phyloP scores from a whole-genome alignment of 2,113 vertebrate genomes.

The Corythoichthys haematopterus region DNA sequence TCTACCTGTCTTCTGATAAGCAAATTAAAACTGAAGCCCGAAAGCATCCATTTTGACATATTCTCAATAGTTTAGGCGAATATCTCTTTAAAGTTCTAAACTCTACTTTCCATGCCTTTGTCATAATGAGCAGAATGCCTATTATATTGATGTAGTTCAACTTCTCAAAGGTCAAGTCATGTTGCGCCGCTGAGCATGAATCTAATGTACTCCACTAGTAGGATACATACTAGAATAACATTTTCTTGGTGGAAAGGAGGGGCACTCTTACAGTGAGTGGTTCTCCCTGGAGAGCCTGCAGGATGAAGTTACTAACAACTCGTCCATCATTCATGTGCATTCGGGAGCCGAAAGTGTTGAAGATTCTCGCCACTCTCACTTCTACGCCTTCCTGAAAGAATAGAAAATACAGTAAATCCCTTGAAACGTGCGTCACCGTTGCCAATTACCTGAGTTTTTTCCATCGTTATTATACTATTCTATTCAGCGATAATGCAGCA shows the following conservation, averaged over 20 bases:
- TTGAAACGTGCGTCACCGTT: not conserved
- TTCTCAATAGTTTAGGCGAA: not conserved
- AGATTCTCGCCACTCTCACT: slow-evolving; percentile 94
- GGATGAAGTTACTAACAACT: slow-evolving; percentile 99
- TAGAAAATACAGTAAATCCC: not conserved
- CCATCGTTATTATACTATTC: not conserved
- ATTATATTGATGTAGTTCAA: not conserved
- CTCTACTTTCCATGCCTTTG: not conserved
- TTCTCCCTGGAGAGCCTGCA: slow-evolving; percentile 95
- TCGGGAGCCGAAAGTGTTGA: slow-evolving; percentile 95
- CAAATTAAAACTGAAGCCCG: not conserved
- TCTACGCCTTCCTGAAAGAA: slow-evolving; percentile 89
- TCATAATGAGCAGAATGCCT: not conserved
- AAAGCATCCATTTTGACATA: not conserved
- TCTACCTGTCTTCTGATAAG: no score
- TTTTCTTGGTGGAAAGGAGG: not conserved
- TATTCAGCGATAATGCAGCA: not conserved
- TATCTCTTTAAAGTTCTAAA: not conserved
- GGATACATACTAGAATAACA: not conserved
- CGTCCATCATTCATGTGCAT: slow-evolving; percentile 99
- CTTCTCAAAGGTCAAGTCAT: not conserved
- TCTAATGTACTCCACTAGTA: not conserved
- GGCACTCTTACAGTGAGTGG: slow-evolving; percentile 83
- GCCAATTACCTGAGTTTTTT: not conserved
- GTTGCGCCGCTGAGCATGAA: not conserved